Evolutionary conservation across 2,113 vertebrate species (phyloP).

Genomic region (Prinia subflava): DNA sequence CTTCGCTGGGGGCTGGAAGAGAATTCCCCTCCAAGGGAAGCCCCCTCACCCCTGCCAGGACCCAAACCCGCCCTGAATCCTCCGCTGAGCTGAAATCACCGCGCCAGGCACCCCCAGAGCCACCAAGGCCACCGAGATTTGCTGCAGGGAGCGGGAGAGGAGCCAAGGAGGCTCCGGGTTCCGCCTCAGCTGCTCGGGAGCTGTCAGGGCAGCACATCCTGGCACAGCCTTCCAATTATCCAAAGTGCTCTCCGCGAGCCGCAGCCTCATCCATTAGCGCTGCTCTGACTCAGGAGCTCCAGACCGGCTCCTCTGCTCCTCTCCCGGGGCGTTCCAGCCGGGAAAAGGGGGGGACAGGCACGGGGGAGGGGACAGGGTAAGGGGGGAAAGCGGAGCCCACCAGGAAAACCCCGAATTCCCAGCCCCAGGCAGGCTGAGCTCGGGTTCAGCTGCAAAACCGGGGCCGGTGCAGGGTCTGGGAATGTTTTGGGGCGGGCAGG

Average conservation of each 20-base stretch:
- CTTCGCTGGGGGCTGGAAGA: neutral
- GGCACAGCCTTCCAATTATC: constrained; percentile 48
- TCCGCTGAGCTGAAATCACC: neutral
- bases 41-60: neutral
- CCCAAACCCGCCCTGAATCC: neutral
- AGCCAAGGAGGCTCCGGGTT: constrained; percentile 16
- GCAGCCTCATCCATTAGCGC: constrained; percentile 50
- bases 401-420: neutral
- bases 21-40: neutral
- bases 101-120: accelerated
- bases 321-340: neutral
- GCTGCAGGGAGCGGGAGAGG: constrained; percentile 36
- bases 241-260: constrained; percentile 33
- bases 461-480: too few relatives aligned
- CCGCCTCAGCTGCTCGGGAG: neutral
- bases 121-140: neutral
- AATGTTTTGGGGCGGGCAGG: neutral
- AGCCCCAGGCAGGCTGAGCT: neutral
- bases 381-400: neutral
- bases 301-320: neutral
- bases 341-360: neutral
- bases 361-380: neutral
- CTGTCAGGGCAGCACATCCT: neutral
- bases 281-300: constrained; percentile 1
- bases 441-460: accelerated